Conservation (phyloP, 1,140 invertebrate genomes). For the Epicauta chinensis region DNA sequence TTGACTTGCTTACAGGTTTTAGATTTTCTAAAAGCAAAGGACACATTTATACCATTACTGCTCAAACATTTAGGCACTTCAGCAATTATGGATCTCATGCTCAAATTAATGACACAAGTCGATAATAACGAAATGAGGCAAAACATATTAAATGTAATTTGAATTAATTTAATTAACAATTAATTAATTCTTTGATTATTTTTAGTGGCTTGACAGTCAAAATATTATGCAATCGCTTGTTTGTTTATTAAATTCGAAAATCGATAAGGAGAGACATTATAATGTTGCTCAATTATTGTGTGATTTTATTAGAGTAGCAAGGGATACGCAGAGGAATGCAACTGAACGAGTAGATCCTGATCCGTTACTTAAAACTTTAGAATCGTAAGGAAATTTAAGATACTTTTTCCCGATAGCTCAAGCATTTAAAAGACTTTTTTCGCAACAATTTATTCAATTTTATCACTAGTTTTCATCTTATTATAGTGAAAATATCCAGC, state of each 20-base stretch:
- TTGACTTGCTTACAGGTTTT: slow-evolving; percentile 84
- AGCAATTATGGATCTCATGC: slow-evolving; percentile 89
- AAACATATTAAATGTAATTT: slow-evolving; percentile 72
- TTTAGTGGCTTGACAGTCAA: slow-evolving; percentile 86
- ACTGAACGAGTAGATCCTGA: slow-evolving; percentile 55
- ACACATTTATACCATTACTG: slow-evolving; percentile 79
- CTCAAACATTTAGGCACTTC: slow-evolving; percentile 88
- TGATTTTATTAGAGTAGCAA: slow-evolving; percentile 67
- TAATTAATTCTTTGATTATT: slow-evolving; percentile 28
- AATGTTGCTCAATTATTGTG: slow-evolving; percentile 77
- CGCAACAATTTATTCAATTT: too few species aligned
- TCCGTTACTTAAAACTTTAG: slow-evolving; percentile 60
- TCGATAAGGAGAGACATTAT: slow-evolving; percentile 66
- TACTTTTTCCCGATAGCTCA: not conserved
- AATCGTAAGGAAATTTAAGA: slow-evolving; percentile 57
- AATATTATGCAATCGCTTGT: slow-evolving; percentile 78
- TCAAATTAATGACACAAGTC: slow-evolving; percentile 81
- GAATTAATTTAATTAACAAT: not conserved
- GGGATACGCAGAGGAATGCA: slow-evolving; percentile 57
- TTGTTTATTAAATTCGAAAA: slow-evolving; percentile 66
- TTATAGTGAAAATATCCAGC: too few species aligned
- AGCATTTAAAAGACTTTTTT: not conserved
- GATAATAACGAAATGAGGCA: slow-evolving; percentile 70
- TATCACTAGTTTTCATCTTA: too few species aligned
- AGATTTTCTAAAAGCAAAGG: slow-evolving; percentile 81